Base-by-base conservation (phyloP, 2,888 invertebrate species). In the Eupithecia subfuscata region DNA sequence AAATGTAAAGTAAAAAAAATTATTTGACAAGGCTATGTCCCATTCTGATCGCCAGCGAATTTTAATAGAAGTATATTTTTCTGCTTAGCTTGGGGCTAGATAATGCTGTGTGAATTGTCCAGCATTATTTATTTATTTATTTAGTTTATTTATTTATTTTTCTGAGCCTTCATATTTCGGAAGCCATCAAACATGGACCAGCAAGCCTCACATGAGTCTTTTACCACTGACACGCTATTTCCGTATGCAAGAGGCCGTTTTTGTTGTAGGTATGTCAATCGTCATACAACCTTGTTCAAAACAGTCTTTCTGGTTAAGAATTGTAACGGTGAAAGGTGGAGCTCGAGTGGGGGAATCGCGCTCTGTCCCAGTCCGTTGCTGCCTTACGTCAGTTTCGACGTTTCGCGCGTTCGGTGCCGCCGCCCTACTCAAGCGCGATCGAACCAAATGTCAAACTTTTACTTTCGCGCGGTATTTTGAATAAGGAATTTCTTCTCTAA, bases 221-320 rank as follows among this genome's bases (percentile, higher is more conserved):
- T 76, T 76, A 76, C 45, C 73, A 83, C 83, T 83, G 86, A 84
- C 86, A 83, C 75, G 83, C 86, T 86, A 90, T 93, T 92, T 93
- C 92, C 92, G 92, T 92, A 86, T 89, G 85, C 82, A 87, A 84
- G 84, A 85, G 84, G 87, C 86, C 83, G 89, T 90, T 92, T 92
- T 91, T 93, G 93, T 90, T 92, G 90, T n/a, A n/a, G n/a, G n/a
- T 93, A 93, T 93, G 94, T 93, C 94, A 93, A 90, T 93, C 93
- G 91, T 90, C 91, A 86, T 89, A 89, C 86, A 93, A 93, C 93
- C 94, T 94, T 93, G 94, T 92, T 90, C 87, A 93, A 92, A 91
- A 84, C 86, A 84, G 90, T 91, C 86, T 91, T 91, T 92, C 87
- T 89, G 90, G 90, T 87, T 89, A 90, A 90, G 88, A 92, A 92